Base-by-base conservation (phyloP, 53 echinoderm and acorn worm genomes). In the Henricia sp. region DNA sequence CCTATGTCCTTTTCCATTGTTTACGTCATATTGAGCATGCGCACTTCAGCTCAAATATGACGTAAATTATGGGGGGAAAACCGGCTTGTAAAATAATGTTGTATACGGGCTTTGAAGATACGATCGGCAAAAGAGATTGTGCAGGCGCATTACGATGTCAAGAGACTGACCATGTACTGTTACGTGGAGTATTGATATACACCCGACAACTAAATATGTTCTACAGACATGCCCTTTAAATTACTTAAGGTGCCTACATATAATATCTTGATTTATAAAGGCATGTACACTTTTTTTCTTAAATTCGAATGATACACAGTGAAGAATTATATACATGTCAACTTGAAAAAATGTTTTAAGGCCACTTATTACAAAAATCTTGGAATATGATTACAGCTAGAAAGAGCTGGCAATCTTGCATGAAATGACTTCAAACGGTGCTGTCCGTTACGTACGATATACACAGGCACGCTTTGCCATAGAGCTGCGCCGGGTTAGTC, bases 361-460 rank as follows among this genome's bases (percentile, higher is more conserved):
- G 80, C 80, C 80, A 80, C 80, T 63, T 80, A 80, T 80, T 80
- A 62, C 80, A 80, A 80, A 73, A 80, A 80, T 35, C n/a, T 80
- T 38, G 57, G 64, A 43, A 63, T 67, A 46, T 80, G 80, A 80
- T 80, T 43, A 80, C 80, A 80, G 80, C 80, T 80, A 64, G 30
- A 80, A 80, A 80, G 64, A 80, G 80, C 80, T 80, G 64, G 65
- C 63, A 80, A 62, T 80, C 80, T 80, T 80, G 80, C 80, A 80
- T 80, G 62, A 60, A 80, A 64, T 80, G 3, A 32, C 17, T 32
- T 17, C 28, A 74, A 30, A 39, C 59, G 57, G 40, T 63, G 63
- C 64, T 44, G 80, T 80, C 64, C 50, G 46, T 64, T 19, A 57
- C 37, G 34, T 17, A 20, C 25, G 17, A 37, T 68, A 37, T 23